Evolutionary conservation across 1,140 invertebrate species (phyloP), one percentile per base, ranked within the genome.

Genomic region (Asobara japonica): DNA sequence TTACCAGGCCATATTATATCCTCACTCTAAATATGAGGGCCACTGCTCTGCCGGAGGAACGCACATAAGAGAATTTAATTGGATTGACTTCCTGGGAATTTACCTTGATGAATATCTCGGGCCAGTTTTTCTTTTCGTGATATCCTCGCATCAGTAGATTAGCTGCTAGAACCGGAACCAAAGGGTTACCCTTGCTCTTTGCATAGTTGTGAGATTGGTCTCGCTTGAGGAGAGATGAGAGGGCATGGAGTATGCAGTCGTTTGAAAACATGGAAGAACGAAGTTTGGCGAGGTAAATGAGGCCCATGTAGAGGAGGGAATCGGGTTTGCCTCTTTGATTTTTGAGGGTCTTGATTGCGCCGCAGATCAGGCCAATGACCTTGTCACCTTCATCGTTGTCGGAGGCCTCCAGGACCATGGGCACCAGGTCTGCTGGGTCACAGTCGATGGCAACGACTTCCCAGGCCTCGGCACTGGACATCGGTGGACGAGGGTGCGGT

Each of bases 91-190:
- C n/a, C n/a, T n/a, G n/a, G n/a, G n/a, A n/a, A n/a, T n/a, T n/a
- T n/a, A n/a, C n/a, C n/a, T n/a, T 93, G 2, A 94, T 88, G 85
- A 95, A 94, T 66, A 90, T 87, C 77, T 95, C 93, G 3, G 94
- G 94, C 94, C 94, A 95, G 71, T 91, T 91, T 60, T 89, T 90
- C 66, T 90, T 91, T 27, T 95, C 95, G 45, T 91, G 88, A 87
- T 94, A 97, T 11, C 93, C 94, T 73, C 92, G 89, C 83, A 94
- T 91, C 16, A 99, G 86, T 73, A 98, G 89, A 88, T 96, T 97
- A 67, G 95, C 93, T 33, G 94, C 94, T 10, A 98, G 83, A 11
- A 97, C 92, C 73, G 95, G 92, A n/a, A 95, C 91, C 30, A 94
- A 85, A 1, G 92, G 90, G 85, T 96, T 97, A 6, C 91, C 91